These are phyloP conservation scores for Dynastes hyllus DNA, from an alignment of 2,888 invertebrate genomes.

Conservation along the genomic window DNA sequence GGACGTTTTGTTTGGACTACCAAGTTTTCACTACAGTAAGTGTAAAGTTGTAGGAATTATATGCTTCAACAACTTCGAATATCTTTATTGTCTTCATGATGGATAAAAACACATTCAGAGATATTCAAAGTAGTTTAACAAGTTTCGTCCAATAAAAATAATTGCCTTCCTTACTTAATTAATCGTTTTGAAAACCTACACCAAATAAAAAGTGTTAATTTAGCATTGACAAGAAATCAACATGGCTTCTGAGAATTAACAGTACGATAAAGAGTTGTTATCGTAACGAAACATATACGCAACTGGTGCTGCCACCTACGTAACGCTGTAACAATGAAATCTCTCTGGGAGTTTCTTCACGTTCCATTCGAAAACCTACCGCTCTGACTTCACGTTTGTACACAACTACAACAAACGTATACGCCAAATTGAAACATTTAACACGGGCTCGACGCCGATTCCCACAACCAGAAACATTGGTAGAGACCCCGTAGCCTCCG, in stretches of 20 bases:
- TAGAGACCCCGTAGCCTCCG: conserved; percentile 3
- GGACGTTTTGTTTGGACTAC: too few relatives aligned
- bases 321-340: conserved; percentile 10
- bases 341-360: conserved; percentile 1
- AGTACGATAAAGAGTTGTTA: not conserved
- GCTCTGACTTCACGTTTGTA: not conserved
- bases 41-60: too few relatives aligned
- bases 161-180: not conserved
- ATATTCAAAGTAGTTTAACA: too few relatives aligned
- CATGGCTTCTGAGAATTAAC: conserved; percentile 8
- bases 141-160: too few relatives aligned
- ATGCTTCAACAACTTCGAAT: too few relatives aligned
- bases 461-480: conserved; percentile 17
- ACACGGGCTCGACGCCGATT: not conserved
- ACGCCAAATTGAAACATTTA: conserved; percentile 31
- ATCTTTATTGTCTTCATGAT: too few relatives aligned
- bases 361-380: conserved; percentile 16
- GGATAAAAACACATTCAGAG: too few relatives aligned
- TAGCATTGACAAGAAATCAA: not conserved
- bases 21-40: too few relatives aligned
- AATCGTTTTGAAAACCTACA: not conserved
- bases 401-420: not conserved
- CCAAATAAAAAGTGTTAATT: not conserved
- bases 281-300: conserved; percentile 9
- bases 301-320: conserved; percentile 21